phyloP scores from a whole-genome alignment of 1,140 invertebrate genomes.

The Penaeus indicus region DNA sequence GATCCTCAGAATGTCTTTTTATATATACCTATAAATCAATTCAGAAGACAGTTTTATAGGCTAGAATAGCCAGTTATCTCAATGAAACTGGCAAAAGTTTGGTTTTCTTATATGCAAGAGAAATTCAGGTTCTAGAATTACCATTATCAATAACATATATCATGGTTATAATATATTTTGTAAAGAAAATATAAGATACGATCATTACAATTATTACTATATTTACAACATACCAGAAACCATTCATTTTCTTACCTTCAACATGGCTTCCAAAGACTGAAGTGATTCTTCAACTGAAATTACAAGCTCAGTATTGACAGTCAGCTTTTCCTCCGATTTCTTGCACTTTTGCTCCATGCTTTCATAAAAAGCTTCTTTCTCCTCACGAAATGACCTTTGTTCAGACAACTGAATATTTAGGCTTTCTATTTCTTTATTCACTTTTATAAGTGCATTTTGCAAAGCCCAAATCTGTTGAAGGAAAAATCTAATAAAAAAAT shows the following conservation, averaged over 20 bases:
- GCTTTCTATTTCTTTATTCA: constrained; percentile 45
- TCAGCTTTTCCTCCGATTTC: constrained; percentile 37
- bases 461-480: constrained; percentile 42
- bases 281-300: constrained; percentile 49
- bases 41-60: too few relatives aligned
- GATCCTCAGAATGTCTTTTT: too few relatives aligned
- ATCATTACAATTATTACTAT: too few relatives aligned
- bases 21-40: too few relatives aligned
- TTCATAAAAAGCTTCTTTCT: constrained; percentile 39
- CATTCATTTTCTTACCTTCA: constrained; percentile 35
- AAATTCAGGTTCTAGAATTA: too few relatives aligned
- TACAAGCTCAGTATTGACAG: constrained; percentile 48
- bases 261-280: constrained; percentile 42
- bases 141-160: too few relatives aligned
- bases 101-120: too few relatives aligned
- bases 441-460: constrained; percentile 46
- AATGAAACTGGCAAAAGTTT: too few relatives aligned
- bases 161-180: too few relatives aligned
- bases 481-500: background rate
- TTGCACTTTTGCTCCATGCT: constrained; percentile 32
- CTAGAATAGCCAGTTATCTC: too few relatives aligned
- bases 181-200: too few relatives aligned
- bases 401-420: background rate
- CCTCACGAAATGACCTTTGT: constrained; percentile 8
- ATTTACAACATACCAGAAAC: too few relatives aligned